phyloP scores from a whole-genome alignment of 1,140 invertebrate species.

The Telenomus remus region DNA sequence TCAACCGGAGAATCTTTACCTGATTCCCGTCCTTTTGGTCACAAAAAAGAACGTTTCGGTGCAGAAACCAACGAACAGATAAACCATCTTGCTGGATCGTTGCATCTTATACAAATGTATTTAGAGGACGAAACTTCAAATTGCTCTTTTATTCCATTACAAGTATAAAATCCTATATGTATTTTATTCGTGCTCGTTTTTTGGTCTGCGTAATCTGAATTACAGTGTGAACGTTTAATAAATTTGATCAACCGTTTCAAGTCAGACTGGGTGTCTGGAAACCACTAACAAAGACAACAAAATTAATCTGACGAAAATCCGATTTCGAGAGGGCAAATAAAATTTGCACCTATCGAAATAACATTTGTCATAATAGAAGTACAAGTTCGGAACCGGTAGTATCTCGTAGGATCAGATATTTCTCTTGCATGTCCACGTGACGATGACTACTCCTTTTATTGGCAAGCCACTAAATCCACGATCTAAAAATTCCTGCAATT shows the following conservation, averaged over 20 bases:
- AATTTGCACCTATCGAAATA: background rate
- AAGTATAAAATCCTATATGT: no score
- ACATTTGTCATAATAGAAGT: background rate
- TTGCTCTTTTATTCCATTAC: no score
- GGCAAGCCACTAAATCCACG: constrained; percentile 49
- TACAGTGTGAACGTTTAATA: no score
- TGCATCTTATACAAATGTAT: no score
- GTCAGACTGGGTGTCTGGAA: no score
- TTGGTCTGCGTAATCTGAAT: no score
- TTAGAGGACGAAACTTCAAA: no score
- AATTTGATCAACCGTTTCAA: no score
- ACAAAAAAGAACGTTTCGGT: constrained; percentile 24
- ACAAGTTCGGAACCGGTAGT: background rate
- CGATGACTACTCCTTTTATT: constrained; percentile 37
- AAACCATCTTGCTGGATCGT: background rate
- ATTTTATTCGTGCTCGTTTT: no score
- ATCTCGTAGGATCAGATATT: background rate
- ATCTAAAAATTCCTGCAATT: constrained; percentile 54
- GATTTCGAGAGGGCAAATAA: no score
- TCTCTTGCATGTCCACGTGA: background rate
- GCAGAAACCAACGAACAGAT: constrained; percentile 6
- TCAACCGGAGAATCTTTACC: constrained; percentile 54
- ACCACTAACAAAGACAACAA: no score
- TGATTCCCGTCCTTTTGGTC: constrained; percentile 22
- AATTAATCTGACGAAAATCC: no score